Evolutionary conservation across 2,888 invertebrate species (phyloP).

Genomic region (Meganola albula): DNA sequence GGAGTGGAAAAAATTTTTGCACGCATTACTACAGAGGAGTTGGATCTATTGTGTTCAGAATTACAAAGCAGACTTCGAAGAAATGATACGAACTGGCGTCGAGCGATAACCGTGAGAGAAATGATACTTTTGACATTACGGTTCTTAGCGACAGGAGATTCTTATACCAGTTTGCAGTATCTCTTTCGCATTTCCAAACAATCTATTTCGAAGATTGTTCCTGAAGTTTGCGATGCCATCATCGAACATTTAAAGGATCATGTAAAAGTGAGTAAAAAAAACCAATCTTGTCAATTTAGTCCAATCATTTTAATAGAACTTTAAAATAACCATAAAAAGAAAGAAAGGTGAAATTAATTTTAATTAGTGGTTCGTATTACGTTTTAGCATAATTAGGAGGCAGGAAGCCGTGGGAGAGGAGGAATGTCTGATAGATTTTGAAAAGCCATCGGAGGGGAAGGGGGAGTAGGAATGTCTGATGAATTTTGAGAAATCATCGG

Average conservation of each 20-base stretch:
- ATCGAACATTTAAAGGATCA: conserved; percentile 1
- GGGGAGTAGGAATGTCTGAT: too few species aligned
- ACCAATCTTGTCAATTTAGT: too few species aligned
- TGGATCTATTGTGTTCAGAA: conserved; percentile 8
- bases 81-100: conserved; percentile 7
- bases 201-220: background rate
- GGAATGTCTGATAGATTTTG: too few species aligned
- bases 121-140: conserved; percentile 9
- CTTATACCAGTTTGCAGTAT: too few species aligned
- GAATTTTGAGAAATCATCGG: too few species aligned
- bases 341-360: background rate
- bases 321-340: background rate
- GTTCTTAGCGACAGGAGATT: conserved; percentile 10
- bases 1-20: conserved; percentile 10
- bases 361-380: background rate
- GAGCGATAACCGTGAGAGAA: conserved; percentile 9
- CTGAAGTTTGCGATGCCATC: conserved; percentile 8
- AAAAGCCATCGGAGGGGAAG: too few species aligned
- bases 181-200: conserved; percentile 7
- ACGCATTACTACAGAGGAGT: conserved; percentile 7
- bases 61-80: conserved; percentile 8
- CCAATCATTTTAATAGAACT: too few species aligned
- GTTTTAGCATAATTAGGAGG: background rate
- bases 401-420: too few species aligned
- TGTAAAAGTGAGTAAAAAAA: background rate